Conservation (phyloP, 2,888 invertebrate genomes). For the Agrilus mali region DNA sequence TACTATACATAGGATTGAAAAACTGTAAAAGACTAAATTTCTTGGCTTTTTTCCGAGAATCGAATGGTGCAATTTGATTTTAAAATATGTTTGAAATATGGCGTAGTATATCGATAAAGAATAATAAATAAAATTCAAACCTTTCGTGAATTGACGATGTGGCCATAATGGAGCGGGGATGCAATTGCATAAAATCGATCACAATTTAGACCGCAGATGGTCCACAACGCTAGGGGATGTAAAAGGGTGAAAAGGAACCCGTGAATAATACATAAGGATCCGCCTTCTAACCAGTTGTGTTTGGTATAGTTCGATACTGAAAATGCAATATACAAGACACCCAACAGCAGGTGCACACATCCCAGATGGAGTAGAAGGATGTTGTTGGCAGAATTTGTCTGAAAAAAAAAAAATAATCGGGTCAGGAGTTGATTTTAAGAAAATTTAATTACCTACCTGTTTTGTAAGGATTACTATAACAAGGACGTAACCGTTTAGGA, state of each 20-base stretch:
- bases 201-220: slow-evolving; percentile 66
- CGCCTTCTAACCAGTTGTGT: slow-evolving; percentile 35
- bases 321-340: slow-evolving; percentile 46
- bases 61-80: no score
- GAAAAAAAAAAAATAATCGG: slow-evolving; percentile 20
- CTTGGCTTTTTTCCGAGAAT: no score
- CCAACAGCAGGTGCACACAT: slow-evolving; percentile 54
- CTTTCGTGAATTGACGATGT: slow-evolving; percentile 60
- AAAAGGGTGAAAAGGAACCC: slow-evolving; percentile 57
- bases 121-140: slow-evolving; percentile 26
- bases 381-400: slow-evolving; percentile 56
- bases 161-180: slow-evolving; percentile 66
- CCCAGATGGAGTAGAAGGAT: slow-evolving; percentile 62
- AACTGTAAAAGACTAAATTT: no score
- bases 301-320: slow-evolving; percentile 37
- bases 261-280: slow-evolving; percentile 48
- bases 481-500: slow-evolving; percentile 63
- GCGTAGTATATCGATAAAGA: no score
- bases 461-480: slow-evolving; percentile 58
- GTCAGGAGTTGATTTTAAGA: no score
- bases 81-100: no score
- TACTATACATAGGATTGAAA: no score
- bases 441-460: slow-evolving; percentile 41
- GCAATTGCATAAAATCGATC: slow-evolving; percentile 72
- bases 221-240: slow-evolving; percentile 66